phyloP scores from a whole-genome alignment of 2,797 vertebrate species.

The Mareca penelope region DNA sequence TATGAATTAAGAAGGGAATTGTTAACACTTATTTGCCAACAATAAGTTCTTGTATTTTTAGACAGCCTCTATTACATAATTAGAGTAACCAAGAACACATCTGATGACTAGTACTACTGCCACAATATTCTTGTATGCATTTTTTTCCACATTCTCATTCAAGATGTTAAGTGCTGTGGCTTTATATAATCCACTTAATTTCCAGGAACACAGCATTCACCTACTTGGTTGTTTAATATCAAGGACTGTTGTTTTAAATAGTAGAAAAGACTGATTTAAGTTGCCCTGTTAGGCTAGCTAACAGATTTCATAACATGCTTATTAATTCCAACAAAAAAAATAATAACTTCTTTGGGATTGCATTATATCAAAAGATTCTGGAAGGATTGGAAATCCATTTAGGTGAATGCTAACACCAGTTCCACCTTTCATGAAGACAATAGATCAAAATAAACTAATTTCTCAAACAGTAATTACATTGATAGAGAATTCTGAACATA shows the following conservation, averaged over 20 bases:
- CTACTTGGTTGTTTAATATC: slow-evolving; percentile 1
- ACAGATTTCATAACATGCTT: slow-evolving; percentile 61
- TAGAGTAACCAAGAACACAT: background rate
- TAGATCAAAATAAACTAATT: background rate
- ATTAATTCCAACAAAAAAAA: slow-evolving; percentile 49
- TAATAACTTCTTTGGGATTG: slow-evolving; percentile 39
- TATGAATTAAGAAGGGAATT: background rate
- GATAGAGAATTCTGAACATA: background rate
- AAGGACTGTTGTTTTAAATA: slow-evolving; percentile 30
- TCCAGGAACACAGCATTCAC: slow-evolving; percentile 12
- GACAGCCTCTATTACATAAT: background rate
- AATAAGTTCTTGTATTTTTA: background rate
- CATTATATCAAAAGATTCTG: background rate
- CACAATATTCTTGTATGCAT: fast-evolving
- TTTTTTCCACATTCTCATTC: background rate
- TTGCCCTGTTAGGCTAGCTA: slow-evolving; percentile 23
- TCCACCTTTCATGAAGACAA: background rate
- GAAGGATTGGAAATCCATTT: slow-evolving; percentile 41
- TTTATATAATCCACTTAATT: background rate
- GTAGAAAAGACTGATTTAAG: slow-evolving; percentile 39
- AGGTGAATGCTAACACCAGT: background rate
- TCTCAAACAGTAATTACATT: background rate
- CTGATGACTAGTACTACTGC: background rate
- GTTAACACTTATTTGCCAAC: background rate
- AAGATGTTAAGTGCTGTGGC: background rate